A percentile compares a stretch with the other conserved stretches of the same genome.
phyloP scores from a whole-genome alignment of 2,797 vertebrate species.

The Hydrolagus colliei region DNA sequence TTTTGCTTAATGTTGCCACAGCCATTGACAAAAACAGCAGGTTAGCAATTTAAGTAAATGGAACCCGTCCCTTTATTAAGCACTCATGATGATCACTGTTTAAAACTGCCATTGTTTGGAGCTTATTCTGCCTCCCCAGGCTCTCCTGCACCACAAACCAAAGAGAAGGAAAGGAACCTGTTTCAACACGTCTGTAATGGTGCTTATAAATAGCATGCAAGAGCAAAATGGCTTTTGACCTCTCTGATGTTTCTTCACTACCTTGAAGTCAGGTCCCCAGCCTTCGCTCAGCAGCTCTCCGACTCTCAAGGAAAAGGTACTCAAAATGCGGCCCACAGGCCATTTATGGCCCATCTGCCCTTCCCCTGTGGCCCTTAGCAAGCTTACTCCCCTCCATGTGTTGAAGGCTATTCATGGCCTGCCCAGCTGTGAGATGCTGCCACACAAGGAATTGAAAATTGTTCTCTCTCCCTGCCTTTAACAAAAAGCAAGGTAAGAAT shows the following conservation, averaged over 20 bases:
- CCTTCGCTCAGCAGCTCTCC: too few relatives aligned
- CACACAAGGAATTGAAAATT: background rate
- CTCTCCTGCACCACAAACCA: background rate
- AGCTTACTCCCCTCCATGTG: background rate
- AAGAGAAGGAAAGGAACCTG: background rate
- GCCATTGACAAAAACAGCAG: conserved; percentile 16
- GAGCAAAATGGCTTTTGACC: background rate
- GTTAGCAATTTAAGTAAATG: conserved; percentile 26
- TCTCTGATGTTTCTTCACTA: background rate
- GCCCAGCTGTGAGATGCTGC: background rate
- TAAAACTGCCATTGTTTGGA: conserved; percentile 6
- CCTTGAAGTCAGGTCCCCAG: background rate
- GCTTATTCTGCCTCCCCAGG: conserved; percentile 2
- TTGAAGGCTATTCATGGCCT: background rate
- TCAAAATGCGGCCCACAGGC: background rate
- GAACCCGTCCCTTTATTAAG: conserved; percentile 14
- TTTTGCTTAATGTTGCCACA: conserved; percentile 9
- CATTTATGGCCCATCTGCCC: background rate
- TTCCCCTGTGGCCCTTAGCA: background rate
- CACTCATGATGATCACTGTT: conserved; percentile 13
- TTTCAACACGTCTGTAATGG: background rate
- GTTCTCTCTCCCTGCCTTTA: background rate
- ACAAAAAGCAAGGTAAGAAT: background rate
- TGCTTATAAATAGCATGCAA: background rate
- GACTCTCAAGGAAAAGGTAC: background rate